These are phyloP conservation scores for Mythimna impura DNA, from an alignment of 2,888 invertebrate genomes.

Conservation along the genomic window DNA sequence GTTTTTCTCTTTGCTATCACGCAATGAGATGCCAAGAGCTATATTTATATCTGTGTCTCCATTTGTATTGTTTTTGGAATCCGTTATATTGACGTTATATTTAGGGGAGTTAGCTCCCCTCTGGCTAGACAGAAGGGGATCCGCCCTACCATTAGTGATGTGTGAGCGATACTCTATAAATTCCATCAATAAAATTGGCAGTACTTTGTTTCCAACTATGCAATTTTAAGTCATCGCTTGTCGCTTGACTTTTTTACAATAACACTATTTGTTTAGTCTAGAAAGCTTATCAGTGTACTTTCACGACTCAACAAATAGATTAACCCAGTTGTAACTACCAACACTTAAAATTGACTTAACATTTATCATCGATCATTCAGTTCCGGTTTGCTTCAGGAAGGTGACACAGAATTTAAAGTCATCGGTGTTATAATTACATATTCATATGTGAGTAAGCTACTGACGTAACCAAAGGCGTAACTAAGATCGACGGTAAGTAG, in stretches of 20 bases:
- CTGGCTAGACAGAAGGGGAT: constrained; percentile 31
- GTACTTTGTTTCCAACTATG: neutral
- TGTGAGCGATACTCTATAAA: constrained; percentile 24
- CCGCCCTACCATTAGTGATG: constrained; percentile 18
- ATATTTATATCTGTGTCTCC: constrained; percentile 27
- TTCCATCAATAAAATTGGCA: neutral
- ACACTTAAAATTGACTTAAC: constrained; percentile 46
- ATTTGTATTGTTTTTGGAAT: constrained; percentile 34
- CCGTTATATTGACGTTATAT: constrained; percentile 29
- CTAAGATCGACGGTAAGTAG: constrained; percentile 19
- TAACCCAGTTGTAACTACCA: constrained; percentile 52
- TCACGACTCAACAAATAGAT: constrained; percentile 44
- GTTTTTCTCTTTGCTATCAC: constrained; percentile 27
- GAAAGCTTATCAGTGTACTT: constrained; percentile 55
- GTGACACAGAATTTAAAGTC: constrained; percentile 32
- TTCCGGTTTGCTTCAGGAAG: constrained; percentile 53
- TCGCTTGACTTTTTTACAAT: constrained; percentile 13
- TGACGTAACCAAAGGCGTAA: constrained; percentile 57
- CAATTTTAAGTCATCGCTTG: constrained; percentile 11
- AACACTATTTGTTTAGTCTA: constrained; percentile 47
- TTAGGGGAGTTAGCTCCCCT: constrained; percentile 44
- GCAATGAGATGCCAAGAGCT: constrained; percentile 32
- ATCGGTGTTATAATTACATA: constrained; percentile 33
- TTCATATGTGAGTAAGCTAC: constrained; percentile 45
- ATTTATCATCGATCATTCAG: constrained; percentile 28